Base-by-base conservation (phyloP, 2,797 vertebrate species). In the Ptychobarbus kaznakovi region DNA sequence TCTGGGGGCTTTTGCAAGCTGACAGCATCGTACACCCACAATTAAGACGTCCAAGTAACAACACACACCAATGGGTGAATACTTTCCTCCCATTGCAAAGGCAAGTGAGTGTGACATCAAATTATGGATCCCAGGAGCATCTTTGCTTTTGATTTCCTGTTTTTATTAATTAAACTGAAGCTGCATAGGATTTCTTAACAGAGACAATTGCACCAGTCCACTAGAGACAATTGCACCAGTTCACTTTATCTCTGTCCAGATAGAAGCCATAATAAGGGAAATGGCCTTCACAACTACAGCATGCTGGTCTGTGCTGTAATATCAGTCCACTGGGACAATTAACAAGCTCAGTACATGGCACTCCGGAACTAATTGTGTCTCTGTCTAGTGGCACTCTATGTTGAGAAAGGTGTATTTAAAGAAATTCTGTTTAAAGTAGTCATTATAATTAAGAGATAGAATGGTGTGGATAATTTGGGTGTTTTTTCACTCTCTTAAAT, bases 1-100 rank as follows among this genome's bases (percentile, higher is more conserved):
- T 93, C 86, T 90, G 88, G 89, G 92, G 91, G 91, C 89, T 89
- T 91, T 93, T 91, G 90, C 75, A 88, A 82, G 90, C 89, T 87
- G 51, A 81, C 86, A 89, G 92, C 91, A 90, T 87, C 32, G 51
- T 81, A 72, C 20, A 89, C 25, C 91, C 91, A 91, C 93, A 90
- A 95, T 94, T 93, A 93, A 93, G 89, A 87, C n/a, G 1, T 79
- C 22, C 22, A 25, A 40, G 35, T 16, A 63, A 63, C 56, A 79
- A 79, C 58, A 79, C 38, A 20, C 22, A 79, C 9, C n/a, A 80
- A n/a, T 11, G 18, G 28, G n/a, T 80, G 18, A 49, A 6, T 65
- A 66, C 25, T 46, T 46, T 66, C 42, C 42, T 66, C 61, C 42
- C 78, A 66, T 80, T 32, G 15, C 22, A 51, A 68, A 49, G 16